Evolutionary conservation across 2,888 invertebrate genomes (phyloP), one percentile per base, ranked within the genome.

Genomic region (Microplitis manilae): DNA sequence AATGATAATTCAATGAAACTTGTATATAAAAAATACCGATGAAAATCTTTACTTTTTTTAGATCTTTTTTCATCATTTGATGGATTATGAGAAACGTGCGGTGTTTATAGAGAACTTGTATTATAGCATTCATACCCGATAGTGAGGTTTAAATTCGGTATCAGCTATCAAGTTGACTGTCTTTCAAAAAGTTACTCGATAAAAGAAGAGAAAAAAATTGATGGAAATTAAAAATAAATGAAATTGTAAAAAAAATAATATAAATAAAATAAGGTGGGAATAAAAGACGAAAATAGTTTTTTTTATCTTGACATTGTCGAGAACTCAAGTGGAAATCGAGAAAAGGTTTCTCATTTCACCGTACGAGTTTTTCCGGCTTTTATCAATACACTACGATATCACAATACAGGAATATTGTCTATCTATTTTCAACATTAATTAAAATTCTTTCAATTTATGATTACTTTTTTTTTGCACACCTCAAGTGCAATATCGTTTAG

Each of bases 41-140:
- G 13, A 9, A 2, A 9, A 50, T 50, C 50, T 50, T 50, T 9
- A 50, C 7, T 50, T 50, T 13, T 50, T 50, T 50, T 7, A 50
- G 50, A 50, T 50, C 8, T 4, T 30, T 13, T 50, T 50, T 50
- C 13, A 50, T 50, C 5, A 50, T 50, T 1, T 13, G 7, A 69
- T 81, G 82, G 84, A 86, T 87, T 87, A 87, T 87, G 87, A 86
- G 86, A 87, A 87, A 86, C 87, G 87, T 86, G 87, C 84, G 77
- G 83, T 80, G 86, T 82, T 85, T 87, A 84, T 84, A 81, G 82
- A 83, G 62, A 67, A 41, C 73, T n/a, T 62, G 61, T 76, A 61
- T 15, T 40, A 65, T 50, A 62, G 68, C 73, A 68, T 69, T 73
- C 68, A 69, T 59, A 73, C 67, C 67, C 9, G 60, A 65, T 50